Conservation (phyloP, 2,888 invertebrate species). For the Drosophila acutilabella region DNA sequence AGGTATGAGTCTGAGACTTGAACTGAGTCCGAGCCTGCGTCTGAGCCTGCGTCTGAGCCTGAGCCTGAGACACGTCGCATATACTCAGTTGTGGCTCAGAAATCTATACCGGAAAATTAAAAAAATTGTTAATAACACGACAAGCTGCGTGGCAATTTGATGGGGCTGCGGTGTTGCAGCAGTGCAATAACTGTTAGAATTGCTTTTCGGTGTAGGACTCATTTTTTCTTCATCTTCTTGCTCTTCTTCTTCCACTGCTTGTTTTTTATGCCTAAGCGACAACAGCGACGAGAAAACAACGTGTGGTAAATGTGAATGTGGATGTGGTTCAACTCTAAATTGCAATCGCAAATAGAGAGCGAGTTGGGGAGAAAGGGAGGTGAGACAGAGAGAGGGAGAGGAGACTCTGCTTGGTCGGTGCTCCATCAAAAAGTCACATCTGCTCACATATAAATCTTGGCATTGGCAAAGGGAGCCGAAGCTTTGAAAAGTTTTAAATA, state of each 20-base stretch:
- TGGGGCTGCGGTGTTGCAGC: constrained; percentile 42
- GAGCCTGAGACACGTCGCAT: constrained; percentile 41
- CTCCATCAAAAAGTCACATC: constrained; percentile 65
- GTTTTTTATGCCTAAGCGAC: constrained; percentile 43
- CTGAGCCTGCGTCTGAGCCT: constrained; percentile 14
- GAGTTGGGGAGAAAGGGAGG: not conserved
- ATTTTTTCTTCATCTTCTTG: not conserved
- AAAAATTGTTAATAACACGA: constrained; percentile 81
- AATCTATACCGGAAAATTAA: constrained; percentile 82
- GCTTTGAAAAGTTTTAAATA: constrained; percentile 38
- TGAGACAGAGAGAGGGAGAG: not conserved
- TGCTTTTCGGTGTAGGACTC: constrained; percentile 69
- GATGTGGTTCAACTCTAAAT: constrained; percentile 65
- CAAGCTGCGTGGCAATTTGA: constrained; percentile 60
- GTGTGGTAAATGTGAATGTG: constrained; percentile 47
- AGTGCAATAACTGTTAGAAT: constrained; percentile 76
- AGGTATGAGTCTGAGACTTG: constrained; percentile 4
- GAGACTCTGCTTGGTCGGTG: constrained; percentile 2
- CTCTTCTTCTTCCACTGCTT: not conserved
- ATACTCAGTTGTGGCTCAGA: constrained; percentile 62
- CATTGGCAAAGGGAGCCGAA: constrained; percentile 57
- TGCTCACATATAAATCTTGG: constrained; percentile 77
- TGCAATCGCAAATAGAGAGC: constrained; percentile 55
- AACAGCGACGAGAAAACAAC: constrained; percentile 30
- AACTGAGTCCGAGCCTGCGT: constrained; percentile 13